Evolutionary conservation across 2,113 vertebrate genomes (phyloP), one percentile per base, ranked within the genome.

Genomic region (Epinephelus cyanopodus): DNA sequence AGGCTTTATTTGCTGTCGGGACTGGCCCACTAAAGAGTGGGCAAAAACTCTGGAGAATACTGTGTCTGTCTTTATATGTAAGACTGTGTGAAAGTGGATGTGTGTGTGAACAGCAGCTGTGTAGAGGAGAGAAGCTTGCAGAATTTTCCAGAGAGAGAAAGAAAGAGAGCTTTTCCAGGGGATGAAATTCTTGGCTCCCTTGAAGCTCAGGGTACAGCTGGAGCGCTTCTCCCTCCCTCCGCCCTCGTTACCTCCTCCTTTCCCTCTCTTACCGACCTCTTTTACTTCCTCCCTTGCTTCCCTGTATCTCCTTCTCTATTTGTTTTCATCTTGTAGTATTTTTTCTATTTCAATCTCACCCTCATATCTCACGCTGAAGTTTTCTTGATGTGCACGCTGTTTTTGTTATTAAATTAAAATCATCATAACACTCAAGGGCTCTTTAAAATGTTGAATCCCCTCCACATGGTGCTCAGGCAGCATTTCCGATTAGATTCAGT

Each of bases 131-230:
- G 78, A 10, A 29, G 74, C 82, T 88, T 70, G 25, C 87, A 87
- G 87, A 90, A 86, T 84, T 91, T 92, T 89, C 92, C 81, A 89
- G 85, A 88, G 83, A 71, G 74, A 76, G 75, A 84, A 57, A 70
- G 68, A 69, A 77, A 82, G 39, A 81, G 72, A 81, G 82, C 90
- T 93, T 93, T 94, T 94, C 90, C 87, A 92, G 86, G 87, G 33
- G 84, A 87, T 92, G 88, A 91, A 90, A 93, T 93, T 92, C 81
- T 91, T 93, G 93, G 86, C 93, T 93, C 75, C 83, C 61, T 82
- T 87, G 89, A 93, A 88, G 89, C 92, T 91, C 90, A 90, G 89
- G 92, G 93, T 92, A 89, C 93, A 93, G 89, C 91, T 93, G 93
- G 92, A 94, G 93, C 82, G 67, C 79, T 86, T 89, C 84, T 85